A percentile compares a stretch with the other conserved stretches of the same genome.
Evolutionary conservation across 2,797 vertebrate species (phyloP).

Genomic region (Sebastes iracundus): DNA sequence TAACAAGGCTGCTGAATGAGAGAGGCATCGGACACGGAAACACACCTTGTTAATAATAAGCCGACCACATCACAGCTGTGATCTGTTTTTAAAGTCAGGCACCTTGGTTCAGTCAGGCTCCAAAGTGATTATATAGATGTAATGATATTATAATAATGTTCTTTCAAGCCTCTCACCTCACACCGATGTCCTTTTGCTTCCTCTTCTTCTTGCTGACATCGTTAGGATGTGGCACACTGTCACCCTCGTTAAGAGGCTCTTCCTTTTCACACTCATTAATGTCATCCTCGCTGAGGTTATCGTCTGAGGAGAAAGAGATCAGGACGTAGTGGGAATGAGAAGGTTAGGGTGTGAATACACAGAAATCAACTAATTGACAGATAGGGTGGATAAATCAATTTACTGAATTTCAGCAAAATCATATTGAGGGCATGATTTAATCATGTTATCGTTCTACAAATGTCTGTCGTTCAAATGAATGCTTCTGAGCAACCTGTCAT

Average conservation of each 20-base stretch:
- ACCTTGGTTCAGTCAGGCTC: background rate
- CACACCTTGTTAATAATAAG: too few species aligned
- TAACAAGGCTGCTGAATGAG: too few species aligned
- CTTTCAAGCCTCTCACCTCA: constrained; percentile 73
- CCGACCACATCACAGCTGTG: too few species aligned
- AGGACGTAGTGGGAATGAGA: background rate
- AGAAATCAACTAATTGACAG: background rate
- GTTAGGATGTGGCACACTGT: constrained; percentile 48
- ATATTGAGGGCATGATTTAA: background rate
- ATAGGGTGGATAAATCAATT: background rate
- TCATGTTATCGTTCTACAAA: background rate
- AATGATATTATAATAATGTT: background rate
- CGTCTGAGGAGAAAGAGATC: constrained; percentile 79
- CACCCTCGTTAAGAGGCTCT: constrained; percentile 79
- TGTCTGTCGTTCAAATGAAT: background rate
- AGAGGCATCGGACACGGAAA: too few species aligned
- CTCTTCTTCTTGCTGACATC: constrained; percentile 59
- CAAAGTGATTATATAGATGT: background rate
- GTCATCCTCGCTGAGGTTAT: constrained; percentile 95
- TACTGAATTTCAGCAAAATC: background rate
- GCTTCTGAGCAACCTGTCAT: background rate
- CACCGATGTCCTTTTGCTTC: constrained; percentile 67
- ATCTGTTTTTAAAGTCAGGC: too few species aligned
- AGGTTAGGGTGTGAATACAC: background rate
- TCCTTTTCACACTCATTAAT: constrained; percentile 91